phyloP scores from a whole-genome alignment of 2,888 invertebrate species.

The Tanypteryx hageni region DNA sequence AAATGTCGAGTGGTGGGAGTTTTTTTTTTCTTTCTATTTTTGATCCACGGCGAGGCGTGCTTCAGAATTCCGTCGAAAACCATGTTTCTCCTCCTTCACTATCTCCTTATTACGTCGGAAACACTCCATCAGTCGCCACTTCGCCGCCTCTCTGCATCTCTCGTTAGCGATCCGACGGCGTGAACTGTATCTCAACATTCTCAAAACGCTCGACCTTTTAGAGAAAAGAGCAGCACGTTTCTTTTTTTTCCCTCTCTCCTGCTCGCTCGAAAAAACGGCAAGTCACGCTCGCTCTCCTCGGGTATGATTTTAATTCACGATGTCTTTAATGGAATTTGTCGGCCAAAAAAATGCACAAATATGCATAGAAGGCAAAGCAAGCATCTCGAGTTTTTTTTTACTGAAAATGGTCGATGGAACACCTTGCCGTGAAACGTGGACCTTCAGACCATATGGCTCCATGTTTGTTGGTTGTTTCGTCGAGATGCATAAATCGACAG shows the following conservation, averaged over 20 bases:
- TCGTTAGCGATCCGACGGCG: neutral
- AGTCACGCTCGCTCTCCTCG: neutral
- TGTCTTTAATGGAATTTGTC: neutral
- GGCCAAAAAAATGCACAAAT: neutral
- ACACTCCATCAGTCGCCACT: neutral
- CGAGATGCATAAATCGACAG: too few species aligned
- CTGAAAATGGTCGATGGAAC: too few species aligned
- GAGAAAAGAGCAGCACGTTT: neutral
- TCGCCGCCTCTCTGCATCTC: neutral
- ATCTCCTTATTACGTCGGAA: neutral
- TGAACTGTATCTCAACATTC: neutral
- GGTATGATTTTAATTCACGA: neutral
- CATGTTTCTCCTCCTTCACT: neutral
- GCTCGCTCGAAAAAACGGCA: neutral
- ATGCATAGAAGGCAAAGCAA: neutral
- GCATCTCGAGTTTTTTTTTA: too few species aligned
- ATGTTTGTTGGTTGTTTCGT: too few species aligned
- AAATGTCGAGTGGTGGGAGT: neutral
- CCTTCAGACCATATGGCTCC: too few species aligned
- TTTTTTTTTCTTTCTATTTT: neutral
- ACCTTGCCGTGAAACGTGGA: too few species aligned
- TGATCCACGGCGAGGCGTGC: constrained; percentile 6
- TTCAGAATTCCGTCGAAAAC: neutral
- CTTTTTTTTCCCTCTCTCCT: too few species aligned
- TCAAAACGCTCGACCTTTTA: neutral